Base-by-base conservation (phyloP, 2,888 invertebrate species). In the Lithodes maja region DNA sequence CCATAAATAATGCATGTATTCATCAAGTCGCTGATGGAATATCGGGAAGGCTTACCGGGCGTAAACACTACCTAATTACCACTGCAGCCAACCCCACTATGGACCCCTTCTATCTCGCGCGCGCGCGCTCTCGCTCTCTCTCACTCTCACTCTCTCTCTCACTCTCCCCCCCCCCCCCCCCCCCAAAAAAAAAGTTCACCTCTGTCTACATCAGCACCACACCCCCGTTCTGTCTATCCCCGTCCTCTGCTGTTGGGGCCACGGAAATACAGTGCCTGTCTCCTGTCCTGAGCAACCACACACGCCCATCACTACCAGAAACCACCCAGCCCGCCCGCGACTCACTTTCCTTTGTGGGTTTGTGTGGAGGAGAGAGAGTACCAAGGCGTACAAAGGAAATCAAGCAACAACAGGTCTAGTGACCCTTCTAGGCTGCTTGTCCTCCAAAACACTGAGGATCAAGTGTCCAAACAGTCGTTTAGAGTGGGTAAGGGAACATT, bases 31-130 rank as follows among this genome's bases (percentile, higher is more conserved):
- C 83, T 87, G 87, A 87, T 87, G 69, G 87, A 87, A 82, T 83
- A 87, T 77, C 75, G 82, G 33, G 83, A 61, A 82, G 83, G n/a
- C 87, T 87, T 74, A 74, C 82, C 87, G 54, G 53, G 83, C 87
- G 83, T 83, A 83, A 87, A 87, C 82, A 87, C 87, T 17, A 77
- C 82, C 87, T 87, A 87, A 87, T 87, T 87, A 87, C 82, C 80
- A 82, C 83, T 87, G 78, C 83, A 87, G 82, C 61, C 82, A 49
- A 52, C 54, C 74, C 61, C 54, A 2, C 54, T 2, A 7, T 49
- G 49, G n/a, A 17, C 7, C 7, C 77, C 55, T 5, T 9, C 52
- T 68, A 5, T 52, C 68, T 52, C 69, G 49, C 82, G 12, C 68
- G 33, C 84, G 33, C 75, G 53, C 75, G 33, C 55, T 75, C 84